Conservation (phyloP, 1,140 invertebrate genomes). For the Polyergus mexicanus region DNA sequence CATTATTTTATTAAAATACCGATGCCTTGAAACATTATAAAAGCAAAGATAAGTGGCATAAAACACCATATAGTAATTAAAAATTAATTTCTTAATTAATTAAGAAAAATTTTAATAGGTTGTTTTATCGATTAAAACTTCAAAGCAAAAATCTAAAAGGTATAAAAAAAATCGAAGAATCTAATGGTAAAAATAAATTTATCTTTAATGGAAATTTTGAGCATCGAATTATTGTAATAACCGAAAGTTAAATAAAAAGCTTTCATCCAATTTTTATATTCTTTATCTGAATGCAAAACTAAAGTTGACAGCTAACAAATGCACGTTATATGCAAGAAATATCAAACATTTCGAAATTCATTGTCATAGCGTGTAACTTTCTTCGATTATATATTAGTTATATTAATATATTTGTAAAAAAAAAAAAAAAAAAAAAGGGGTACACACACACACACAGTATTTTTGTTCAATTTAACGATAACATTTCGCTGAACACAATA, state of each 20-base stretch:
- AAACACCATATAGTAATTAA: too few relatives aligned
- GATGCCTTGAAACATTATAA: background rate
- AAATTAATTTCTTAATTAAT: too few relatives aligned
- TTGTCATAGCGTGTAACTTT: background rate
- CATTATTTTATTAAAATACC: background rate
- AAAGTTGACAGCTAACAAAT: background rate
- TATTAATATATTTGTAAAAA: conserved; percentile 13
- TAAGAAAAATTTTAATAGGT: background rate
- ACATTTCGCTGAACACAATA: background rate
- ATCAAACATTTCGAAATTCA: background rate
- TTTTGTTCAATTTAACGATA: conserved; percentile 2
- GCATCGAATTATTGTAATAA: background rate
- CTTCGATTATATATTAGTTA: background rate
- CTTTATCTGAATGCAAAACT: background rate
- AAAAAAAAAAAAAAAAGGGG: too few relatives aligned
- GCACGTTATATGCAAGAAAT: background rate
- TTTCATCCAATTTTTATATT: background rate
- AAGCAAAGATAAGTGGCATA: background rate
- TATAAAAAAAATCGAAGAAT: background rate
- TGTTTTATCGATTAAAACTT: background rate
- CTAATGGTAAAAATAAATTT: background rate
- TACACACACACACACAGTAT: background rate
- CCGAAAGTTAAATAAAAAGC: too few relatives aligned
- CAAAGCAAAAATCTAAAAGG: background rate
- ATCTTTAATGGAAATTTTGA: background rate